Conservation (phyloP, 2,113 vertebrate species). For the Grus americana region DNA sequence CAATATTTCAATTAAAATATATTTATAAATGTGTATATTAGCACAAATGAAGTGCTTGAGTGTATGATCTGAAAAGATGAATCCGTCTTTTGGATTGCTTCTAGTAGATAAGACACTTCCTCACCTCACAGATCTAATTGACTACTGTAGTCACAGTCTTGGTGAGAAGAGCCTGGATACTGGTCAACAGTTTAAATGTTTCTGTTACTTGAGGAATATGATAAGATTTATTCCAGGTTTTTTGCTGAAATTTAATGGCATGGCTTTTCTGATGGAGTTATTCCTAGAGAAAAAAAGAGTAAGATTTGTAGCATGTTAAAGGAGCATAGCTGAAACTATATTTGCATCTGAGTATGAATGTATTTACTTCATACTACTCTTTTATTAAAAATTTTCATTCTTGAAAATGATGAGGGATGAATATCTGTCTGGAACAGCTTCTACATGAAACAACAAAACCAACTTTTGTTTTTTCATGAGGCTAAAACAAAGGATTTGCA, state of each 20-base stretch:
- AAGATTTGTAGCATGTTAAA: neutral
- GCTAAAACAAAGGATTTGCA: slow-evolving; percentile 52
- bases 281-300: neutral
- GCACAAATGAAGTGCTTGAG: neutral
- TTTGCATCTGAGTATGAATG: neutral
- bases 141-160: neutral
- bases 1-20: slow-evolving; percentile 66
- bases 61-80: slow-evolving; percentile 49
- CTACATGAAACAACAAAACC: neutral
- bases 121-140: slow-evolving; percentile 10
- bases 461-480: neutral
- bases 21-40: slow-evolving; percentile 68
- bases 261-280: neutral
- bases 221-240: neutral
- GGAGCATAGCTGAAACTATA: neutral
- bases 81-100: slow-evolving; percentile 30
- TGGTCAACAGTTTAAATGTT: neutral
- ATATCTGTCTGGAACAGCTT: slow-evolving; percentile 42
- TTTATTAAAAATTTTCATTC: neutral
- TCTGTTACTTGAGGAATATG: neutral
- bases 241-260: neutral
- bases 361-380: slow-evolving; percentile 14
- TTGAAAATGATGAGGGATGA: slow-evolving; percentile 26
- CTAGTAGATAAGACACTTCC: slow-evolving; percentile 27
- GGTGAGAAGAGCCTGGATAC: neutral